These are phyloP conservation scores for Dione vanillae DNA, from an alignment of 2,888 invertebrate genomes.

Conservation along the genomic window DNA sequence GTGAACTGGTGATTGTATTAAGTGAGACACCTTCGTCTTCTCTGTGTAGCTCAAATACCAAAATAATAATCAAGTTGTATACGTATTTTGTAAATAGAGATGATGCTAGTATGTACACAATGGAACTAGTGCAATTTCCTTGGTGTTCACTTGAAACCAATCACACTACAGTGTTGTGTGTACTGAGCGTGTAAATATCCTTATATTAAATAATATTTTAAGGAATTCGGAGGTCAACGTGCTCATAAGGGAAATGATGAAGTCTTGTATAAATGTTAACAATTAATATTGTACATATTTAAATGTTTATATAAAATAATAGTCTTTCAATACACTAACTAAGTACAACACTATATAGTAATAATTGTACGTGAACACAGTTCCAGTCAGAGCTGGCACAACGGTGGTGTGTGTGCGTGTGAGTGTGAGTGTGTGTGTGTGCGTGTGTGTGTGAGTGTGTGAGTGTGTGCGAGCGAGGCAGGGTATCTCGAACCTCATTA, in stretches of 20 bases:
- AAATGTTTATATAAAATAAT: background rate
- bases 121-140: slow-evolving; percentile 10
- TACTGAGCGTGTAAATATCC: background rate
- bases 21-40: too few species aligned
- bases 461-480: background rate
- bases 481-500: background rate
- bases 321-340: background rate
- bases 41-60: slow-evolving; percentile 3
- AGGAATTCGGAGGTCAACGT: too few species aligned
- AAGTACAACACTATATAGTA: background rate
- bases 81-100: background rate
- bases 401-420: background rate
- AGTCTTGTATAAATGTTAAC: background rate
- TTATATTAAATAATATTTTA: background rate
- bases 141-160: background rate
- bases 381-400: background rate
- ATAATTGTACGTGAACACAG: background rate
- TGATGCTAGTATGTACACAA: background rate
- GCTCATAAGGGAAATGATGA: background rate
- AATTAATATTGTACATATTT: background rate
- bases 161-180: background rate
- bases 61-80: background rate
- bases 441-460: background rate
- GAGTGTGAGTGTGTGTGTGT: background rate
- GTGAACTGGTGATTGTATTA: background rate